Evolutionary conservation across 2,113 vertebrate genomes (phyloP).

Genomic region (Anser brachyrhynchus): DNA sequence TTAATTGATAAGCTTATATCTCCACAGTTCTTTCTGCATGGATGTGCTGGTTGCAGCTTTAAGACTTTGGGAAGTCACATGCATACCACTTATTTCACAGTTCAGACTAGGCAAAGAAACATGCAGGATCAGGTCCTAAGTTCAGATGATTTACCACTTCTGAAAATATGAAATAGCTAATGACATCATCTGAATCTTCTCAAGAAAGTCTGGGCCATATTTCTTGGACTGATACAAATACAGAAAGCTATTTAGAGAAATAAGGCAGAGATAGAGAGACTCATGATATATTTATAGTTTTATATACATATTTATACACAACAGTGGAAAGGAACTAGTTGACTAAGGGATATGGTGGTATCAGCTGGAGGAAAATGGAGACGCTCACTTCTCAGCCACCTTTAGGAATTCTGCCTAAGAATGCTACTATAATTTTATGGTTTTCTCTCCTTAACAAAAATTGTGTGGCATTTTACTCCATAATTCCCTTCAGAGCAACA

Average conservation of each 20-base stretch:
- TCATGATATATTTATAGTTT: neutral
- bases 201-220: neutral
- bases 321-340: neutral
- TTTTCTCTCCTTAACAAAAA: neutral
- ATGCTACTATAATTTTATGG: neutral
- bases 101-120: neutral
- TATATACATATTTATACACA: neutral
- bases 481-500: neutral
- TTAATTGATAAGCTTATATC: neutral
- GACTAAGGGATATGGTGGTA: neutral
- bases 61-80: neutral
- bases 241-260: neutral
- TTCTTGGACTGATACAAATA: neutral
- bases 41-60: neutral
- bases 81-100: neutral
- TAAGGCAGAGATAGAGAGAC: neutral
- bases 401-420: neutral
- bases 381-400: neutral
- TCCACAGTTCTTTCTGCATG: neutral
- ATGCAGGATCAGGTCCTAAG: neutral
- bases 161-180: neutral
- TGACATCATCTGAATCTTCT: neutral
- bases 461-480: neutral
- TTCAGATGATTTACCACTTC: neutral
- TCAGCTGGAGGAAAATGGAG: neutral